Conservation (phyloP, 2,797 vertebrate genomes). For the Lepilemur ruficaudatus region DNA sequence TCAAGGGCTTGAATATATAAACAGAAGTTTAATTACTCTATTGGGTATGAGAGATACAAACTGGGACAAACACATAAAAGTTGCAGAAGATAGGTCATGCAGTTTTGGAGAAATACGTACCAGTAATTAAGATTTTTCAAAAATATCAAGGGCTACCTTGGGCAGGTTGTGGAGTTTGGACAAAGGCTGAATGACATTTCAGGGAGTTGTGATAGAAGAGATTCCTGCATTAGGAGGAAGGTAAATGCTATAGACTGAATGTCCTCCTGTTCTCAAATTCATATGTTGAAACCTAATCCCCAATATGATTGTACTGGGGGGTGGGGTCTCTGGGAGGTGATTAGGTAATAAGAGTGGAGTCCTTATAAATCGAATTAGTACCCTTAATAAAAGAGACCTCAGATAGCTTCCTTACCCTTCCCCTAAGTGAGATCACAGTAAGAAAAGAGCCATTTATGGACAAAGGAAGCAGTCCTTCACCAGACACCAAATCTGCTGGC, state of each 20-base stretch:
- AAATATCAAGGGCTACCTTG: neutral
- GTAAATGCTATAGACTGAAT: neutral
- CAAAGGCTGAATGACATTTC: neutral
- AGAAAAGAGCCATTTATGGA: neutral
- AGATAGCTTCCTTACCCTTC: neutral
- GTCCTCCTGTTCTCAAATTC: neutral
- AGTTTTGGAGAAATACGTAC: neutral
- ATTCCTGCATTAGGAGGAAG: neutral
- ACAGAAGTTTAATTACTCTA: neutral
- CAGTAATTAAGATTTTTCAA: constrained; percentile 6
- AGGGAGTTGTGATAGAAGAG: neutral
- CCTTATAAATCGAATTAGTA: neutral
- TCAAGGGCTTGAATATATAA: neutral
- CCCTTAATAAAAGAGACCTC: neutral
- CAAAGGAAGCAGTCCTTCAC: neutral
- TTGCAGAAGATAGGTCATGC: neutral
- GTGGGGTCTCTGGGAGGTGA: neutral
- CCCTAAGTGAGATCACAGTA: neutral
- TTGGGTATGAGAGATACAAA: neutral
- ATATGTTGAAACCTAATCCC: neutral
- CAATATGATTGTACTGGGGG: neutral
- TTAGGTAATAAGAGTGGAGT: neutral
- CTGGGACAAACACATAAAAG: neutral
- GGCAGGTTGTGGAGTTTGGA: neutral
- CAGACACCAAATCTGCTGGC: neutral